phyloP scores from a whole-genome alignment of 2,888 invertebrate genomes.

The Eledona agricola region DNA sequence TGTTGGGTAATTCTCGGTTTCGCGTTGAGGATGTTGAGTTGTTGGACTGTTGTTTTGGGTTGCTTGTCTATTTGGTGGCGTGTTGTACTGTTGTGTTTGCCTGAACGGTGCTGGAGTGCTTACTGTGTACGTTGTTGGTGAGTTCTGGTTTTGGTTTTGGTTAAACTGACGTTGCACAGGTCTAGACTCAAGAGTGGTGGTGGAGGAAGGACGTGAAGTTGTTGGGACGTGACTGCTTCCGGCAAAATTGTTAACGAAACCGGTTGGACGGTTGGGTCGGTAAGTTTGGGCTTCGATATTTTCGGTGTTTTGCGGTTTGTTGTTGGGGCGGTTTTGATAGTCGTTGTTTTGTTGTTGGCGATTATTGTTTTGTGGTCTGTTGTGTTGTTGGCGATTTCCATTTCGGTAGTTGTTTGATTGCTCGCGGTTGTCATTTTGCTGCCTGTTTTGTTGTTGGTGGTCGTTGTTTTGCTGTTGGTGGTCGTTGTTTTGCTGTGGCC shows the following conservation, averaged over 20 bases:
- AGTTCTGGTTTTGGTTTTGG: conserved; percentile 49
- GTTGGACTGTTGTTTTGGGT: conserved; percentile 42
- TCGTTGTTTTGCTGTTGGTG: conserved; percentile 46
- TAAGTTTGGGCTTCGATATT: conserved; percentile 50
- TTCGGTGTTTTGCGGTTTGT: too few species aligned
- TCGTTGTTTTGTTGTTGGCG: conserved; percentile 41
- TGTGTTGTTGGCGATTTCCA: conserved; percentile 51
- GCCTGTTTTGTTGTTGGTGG: conserved; percentile 52
- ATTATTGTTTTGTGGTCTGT: conserved; percentile 45
- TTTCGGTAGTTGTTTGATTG: conserved; percentile 46
- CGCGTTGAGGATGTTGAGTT: conserved; percentile 43
- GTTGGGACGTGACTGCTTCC: conserved; percentile 64
- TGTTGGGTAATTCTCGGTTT: conserved; percentile 54
- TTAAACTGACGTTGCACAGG: conserved; percentile 45
- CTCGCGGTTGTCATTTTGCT: conserved; percentile 38
- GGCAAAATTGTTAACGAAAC: conserved; percentile 62
- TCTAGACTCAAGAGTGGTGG: conserved; percentile 42
- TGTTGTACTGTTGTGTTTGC: conserved; percentile 54
- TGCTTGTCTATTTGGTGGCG: conserved; percentile 37
- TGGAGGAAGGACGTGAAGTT: conserved; percentile 57
- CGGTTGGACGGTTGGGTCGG: conserved; percentile 57
- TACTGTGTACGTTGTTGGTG: conserved; percentile 50
- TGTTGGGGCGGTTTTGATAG: conserved; percentile 45
- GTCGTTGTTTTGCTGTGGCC: conserved; percentile 47
- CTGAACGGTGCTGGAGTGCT: conserved; percentile 61